Evolutionary conservation across 2,113 vertebrate genomes (phyloP).

Genomic region (Tamias sibiricus): DNA sequence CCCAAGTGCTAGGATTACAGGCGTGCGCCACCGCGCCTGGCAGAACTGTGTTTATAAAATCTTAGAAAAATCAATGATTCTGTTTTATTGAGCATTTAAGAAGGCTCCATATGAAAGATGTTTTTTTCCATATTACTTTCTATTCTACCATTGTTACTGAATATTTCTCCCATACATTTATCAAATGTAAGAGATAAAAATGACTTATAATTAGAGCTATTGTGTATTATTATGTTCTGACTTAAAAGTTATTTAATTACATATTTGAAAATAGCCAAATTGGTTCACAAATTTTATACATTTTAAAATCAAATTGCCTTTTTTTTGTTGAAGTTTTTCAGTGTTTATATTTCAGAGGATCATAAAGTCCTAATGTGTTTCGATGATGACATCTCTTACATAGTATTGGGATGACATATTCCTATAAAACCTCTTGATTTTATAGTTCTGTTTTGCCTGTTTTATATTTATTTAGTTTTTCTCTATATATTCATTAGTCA

Average conservation of each 20-base stretch:
- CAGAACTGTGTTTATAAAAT: neutral
- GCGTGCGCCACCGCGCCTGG: too few relatives aligned
- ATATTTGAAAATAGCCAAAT: conserved; percentile 11
- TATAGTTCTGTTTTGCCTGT: neutral
- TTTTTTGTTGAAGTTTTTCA: neutral
- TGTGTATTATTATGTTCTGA: neutral
- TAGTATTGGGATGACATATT: neutral
- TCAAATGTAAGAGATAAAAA: neutral
- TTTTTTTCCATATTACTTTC: neutral
- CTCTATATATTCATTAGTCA: neutral
- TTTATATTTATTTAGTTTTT: conserved; percentile 34
- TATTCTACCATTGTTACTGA: neutral
- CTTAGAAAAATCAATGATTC: conserved; percentile 15
- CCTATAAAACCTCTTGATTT: neutral
- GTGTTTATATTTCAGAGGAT: conserved; percentile 16
- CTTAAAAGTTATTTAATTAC: neutral
- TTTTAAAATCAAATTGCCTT: conserved; percentile 4
- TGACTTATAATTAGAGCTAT: neutral
- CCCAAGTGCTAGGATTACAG: too few relatives aligned
- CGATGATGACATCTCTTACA: neutral
- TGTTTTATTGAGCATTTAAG: neutral
- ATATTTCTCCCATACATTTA: neutral
- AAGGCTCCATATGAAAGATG: neutral
- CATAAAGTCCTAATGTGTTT: neutral
- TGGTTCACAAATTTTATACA: neutral